These are phyloP conservation scores for Chondrosia reniformis DNA, from an alignment of 37 sponge, comb jelly and placozoan genomes.

Conservation along the genomic window DNA sequence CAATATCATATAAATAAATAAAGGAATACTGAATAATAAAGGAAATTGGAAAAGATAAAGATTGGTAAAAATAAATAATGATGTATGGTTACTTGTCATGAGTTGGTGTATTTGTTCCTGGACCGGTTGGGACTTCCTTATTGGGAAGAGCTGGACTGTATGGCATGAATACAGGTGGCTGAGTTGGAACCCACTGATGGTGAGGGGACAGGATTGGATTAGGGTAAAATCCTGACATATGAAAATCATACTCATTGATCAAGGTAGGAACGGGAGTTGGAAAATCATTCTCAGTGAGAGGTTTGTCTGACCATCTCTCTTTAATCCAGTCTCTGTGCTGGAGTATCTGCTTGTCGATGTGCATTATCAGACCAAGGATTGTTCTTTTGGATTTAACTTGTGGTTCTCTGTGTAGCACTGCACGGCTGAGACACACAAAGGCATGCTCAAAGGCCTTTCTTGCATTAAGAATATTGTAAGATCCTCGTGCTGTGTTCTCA, in stretches of 20 bases:
- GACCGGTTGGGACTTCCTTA: too few relatives aligned
- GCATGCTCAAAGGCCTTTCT: slow-evolving; percentile 89
- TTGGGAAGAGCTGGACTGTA: too few relatives aligned
- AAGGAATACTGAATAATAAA: too few relatives aligned
- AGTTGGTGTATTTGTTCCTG: too few relatives aligned
- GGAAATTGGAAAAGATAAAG: too few relatives aligned
- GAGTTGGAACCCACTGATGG: too few relatives aligned
- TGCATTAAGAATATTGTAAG: slow-evolving; percentile 70
- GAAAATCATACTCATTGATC: neutral
- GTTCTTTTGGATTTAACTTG: neutral
- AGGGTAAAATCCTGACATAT: neutral
- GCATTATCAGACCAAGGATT: slow-evolving; percentile 48
- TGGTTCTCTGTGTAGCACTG: slow-evolving; percentile 45
- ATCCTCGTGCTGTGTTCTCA: slow-evolving; percentile 70
- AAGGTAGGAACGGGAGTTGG: neutral
- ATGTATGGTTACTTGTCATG: too few relatives aligned
- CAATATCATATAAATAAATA: too few relatives aligned
- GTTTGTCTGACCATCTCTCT: slow-evolving; percentile 34
- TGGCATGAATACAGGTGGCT: neutral
- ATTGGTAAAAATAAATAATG: too few relatives aligned
- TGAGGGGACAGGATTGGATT: too few relatives aligned
- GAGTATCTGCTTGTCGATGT: slow-evolving; percentile 51
- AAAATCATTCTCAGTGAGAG: neutral
- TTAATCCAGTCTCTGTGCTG: slow-evolving; percentile 73
- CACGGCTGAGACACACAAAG: slow-evolving; percentile 47